Base-by-base conservation (phyloP, 2,113 vertebrate genomes). In the Neolamprologus modestus region DNA sequence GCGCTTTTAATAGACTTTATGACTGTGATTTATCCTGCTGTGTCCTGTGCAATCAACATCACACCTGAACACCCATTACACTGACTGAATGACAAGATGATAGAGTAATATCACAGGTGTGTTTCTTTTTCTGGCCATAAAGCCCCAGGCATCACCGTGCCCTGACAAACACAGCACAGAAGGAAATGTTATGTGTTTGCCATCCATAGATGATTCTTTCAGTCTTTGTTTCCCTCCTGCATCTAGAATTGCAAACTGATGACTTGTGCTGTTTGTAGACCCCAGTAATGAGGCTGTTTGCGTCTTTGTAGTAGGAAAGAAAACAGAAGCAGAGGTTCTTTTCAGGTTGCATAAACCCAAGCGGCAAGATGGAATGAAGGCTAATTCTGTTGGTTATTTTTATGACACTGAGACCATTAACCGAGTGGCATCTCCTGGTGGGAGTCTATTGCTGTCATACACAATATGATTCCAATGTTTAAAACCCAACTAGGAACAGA, bases 1-100 rank as follows among this genome's bases (percentile, higher is more conserved):
- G 4, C 1, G 52, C 90, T 86, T 79, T 84, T 42, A 88, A 86
- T 68, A 63, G 68, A 82, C 82, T 92, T 92, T 59, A 91, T 88
- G 81, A 28, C 50, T 1, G 45, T 33, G 47, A 90, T 85, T 87
- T 26, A 40, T 57, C 19, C 76, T 1, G 8, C 84, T 4, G 40
- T 7, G 50, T 85, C 78, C 68, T 76, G 37, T 71, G 80, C 47
- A 57, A 82, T 83, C 89, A 57, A 17, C 81, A 42, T 57, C 76
- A 59, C 66, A 89, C 81, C 86, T 84, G 63, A 81, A 50, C 47
- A 76, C 31, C 50, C 7, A 66, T 86, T 26, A 50, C 50, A 71
- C 13, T 17, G 26, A 40, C 84, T 33, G 35, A 76, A 84, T 13
- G 83, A 84, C 73, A 61, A 40, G 59, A 91, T 54, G 53, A 88